phyloP scores from a whole-genome alignment of 1,140 invertebrate species.

The Pollicipes pollicipes region DNA sequence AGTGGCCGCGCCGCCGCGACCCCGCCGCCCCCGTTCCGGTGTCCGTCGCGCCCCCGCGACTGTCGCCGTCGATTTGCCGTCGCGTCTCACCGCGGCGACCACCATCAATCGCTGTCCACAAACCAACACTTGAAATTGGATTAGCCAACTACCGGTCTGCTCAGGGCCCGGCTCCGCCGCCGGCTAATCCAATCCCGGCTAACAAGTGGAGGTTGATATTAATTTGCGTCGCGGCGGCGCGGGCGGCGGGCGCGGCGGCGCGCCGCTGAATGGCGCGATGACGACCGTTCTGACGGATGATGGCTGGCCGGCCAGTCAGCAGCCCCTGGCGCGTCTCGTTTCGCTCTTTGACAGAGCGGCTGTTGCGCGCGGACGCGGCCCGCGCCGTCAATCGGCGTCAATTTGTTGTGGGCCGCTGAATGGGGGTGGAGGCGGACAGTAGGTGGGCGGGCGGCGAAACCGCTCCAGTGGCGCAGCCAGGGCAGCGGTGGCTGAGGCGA shows the following conservation, averaged over 20 bases:
- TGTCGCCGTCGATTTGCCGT: too few relatives aligned
- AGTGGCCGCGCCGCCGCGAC: too few relatives aligned
- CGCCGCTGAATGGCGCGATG: neutral
- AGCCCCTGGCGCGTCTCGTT: neutral
- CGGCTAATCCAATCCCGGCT: neutral
- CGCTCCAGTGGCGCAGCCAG: too few relatives aligned
- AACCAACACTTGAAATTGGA: neutral
- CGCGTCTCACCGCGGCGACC: neutral
- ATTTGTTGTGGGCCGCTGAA: neutral
- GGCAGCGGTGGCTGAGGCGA: too few relatives aligned
- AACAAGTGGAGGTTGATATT: slow-evolving; percentile 2
- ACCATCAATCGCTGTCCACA: neutral
- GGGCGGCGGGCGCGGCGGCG: too few relatives aligned
- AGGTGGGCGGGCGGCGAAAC: too few relatives aligned
- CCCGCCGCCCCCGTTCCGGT: too few relatives aligned
- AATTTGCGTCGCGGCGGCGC: neutral
- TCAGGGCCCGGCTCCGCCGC: neutral
- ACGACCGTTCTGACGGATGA: neutral
- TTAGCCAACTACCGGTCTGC: neutral
- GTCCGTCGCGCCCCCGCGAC: too few relatives aligned
- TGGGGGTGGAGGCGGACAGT: too few relatives aligned
- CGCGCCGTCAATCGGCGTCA: neutral
- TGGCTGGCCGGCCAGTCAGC: neutral
- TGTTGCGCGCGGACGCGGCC: neutral
- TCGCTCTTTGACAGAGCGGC: neutral